Conservation (phyloP, 64 coral and sea anemone genomes). For the Stichodactyla mertensii region DNA sequence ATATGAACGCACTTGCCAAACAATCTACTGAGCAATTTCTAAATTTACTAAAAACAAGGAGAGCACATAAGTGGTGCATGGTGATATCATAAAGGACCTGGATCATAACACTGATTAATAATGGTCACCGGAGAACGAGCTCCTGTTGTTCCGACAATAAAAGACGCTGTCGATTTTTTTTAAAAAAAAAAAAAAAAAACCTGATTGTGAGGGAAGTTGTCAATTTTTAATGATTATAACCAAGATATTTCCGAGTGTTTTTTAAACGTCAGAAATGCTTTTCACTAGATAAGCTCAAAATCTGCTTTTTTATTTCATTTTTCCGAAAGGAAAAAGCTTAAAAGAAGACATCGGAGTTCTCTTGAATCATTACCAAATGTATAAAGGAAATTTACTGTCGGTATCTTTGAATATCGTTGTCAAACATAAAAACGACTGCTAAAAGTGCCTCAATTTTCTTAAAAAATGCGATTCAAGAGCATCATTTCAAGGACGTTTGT, state of each 20-base stretch:
- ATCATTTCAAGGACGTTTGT: background rate
- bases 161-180: background rate
- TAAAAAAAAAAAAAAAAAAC: too few relatives aligned
- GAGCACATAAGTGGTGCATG: background rate
- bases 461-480: background rate
- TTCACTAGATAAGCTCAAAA: background rate
- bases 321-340: background rate
- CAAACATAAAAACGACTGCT: background rate
- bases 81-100: background rate
- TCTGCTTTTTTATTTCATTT: background rate
- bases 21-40: background rate
- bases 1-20: background rate
- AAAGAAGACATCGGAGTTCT: background rate
- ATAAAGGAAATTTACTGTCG: background rate
- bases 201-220: background rate
- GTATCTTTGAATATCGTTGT: background rate
- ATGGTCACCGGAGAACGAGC: background rate
- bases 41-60: background rate
- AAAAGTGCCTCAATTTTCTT: background rate
- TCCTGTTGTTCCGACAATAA: background rate
- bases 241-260: background rate
- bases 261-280: background rate
- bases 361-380: background rate
- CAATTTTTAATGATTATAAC: background rate
- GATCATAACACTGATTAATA: background rate